These are phyloP conservation scores for Diplolepis rosae DNA, from an alignment of 2,888 invertebrate species.

Conservation along the genomic window DNA sequence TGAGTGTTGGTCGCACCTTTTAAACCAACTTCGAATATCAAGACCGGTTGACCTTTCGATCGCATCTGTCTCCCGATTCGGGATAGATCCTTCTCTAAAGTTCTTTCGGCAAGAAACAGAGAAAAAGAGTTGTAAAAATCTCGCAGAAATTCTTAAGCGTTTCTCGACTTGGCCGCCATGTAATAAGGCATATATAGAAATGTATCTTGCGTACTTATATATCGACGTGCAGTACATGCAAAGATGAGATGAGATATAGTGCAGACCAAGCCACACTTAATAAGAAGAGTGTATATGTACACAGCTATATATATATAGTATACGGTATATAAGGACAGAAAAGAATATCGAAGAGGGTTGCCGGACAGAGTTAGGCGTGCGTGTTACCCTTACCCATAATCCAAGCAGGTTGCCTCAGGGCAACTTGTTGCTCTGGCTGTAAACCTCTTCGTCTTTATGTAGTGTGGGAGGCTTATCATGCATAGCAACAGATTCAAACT, in stretches of 20 bases:
- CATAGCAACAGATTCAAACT: not conserved
- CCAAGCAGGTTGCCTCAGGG: conserved; percentile 40
- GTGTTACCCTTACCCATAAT: too few relatives aligned
- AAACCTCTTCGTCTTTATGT: conserved; percentile 13
- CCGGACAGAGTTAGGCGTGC: too few relatives aligned
- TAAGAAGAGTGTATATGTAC: conserved; percentile 29
- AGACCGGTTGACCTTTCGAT: not conserved
- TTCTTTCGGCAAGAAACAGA: not conserved
- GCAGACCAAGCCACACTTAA: conserved; percentile 31
- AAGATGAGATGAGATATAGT: conserved; percentile 21
- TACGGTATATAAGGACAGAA: not conserved
- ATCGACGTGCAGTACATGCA: conserved; percentile 28
- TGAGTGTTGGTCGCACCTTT: too few relatives aligned
- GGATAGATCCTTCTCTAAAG: not conserved
- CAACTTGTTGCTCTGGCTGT: conserved; percentile 47
- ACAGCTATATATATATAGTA: conserved; percentile 24
- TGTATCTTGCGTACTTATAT: conserved; percentile 35
- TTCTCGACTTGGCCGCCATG: not conserved
- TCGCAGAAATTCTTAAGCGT: not conserved
- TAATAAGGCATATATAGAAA: conserved; percentile 47
- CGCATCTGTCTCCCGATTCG: not conserved
- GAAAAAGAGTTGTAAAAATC: not conserved
- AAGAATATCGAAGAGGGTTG: not conserved
- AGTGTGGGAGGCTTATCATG: not conserved
- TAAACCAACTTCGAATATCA: not conserved